Evolutionary conservation across 2,888 invertebrate species (phyloP), one percentile per base, ranked within the genome.

Genomic region (Hirtodrosophila cameraria): DNA sequence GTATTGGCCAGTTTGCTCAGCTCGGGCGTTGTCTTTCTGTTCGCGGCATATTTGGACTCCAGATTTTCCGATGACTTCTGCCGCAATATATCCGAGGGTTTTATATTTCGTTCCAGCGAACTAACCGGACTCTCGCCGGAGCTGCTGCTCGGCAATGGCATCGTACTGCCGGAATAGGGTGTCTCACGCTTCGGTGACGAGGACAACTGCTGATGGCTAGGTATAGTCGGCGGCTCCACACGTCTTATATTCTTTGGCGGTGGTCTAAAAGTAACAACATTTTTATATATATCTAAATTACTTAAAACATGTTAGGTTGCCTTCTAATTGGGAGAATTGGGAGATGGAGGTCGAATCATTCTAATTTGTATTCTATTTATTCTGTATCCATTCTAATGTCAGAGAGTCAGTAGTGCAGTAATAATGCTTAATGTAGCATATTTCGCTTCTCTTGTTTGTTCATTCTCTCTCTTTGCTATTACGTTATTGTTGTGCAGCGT

Each of bases 171-270:
- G 30, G 59, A 52, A 49, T 85, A 85, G n/a, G 87, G 83, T 1
- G 76, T 48, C 54, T 90, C 91, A 45, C 89, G 88, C 77, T 90
- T 90, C 18, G 91, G 89, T 20, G 90, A 90, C 23, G 90, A 88
- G 1, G 89, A 89, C 49, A 90, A 58, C 57, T 82, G 75, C 50
- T 86, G 75, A 35, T 79, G 87, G 59, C 75, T 80, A 41, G 91
- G 91, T 42, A 92, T 90, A 50, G 92, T 88, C 12, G 92, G 93
- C 20, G 93, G 91, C 77, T 93, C 94, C 12, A 94, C 93, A 41
- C 93, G 93, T 38, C 93, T 91, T 88, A 93, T 93, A 87, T 92
- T 92, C 91, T 94, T 94, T 71, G 94, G 94, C 87, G 94, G 94
- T 57, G 94, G 94, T 85, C 93, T 94, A 74, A 2, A 52, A 42